These are phyloP conservation scores for Polypterus senegalus DNA, from an alignment of 2,113 vertebrate genomes.

Conservation along the genomic window DNA sequence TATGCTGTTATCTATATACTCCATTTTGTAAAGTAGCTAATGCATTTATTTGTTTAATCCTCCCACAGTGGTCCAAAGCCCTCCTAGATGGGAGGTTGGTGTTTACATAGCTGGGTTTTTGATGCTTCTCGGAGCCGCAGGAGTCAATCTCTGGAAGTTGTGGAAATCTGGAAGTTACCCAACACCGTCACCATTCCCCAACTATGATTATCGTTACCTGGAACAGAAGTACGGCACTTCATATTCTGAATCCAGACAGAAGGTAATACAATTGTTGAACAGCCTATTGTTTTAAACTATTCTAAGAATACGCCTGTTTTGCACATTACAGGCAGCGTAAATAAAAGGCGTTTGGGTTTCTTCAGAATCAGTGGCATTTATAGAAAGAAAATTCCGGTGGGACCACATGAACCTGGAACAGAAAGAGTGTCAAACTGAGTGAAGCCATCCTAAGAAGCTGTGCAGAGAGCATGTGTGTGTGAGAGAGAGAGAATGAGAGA, in stretches of 20 bases:
- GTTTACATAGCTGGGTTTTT: conserved; percentile 77
- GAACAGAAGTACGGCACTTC: conserved; percentile 83
- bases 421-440: not conserved
- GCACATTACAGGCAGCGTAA: not conserved
- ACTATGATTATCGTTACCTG: conserved; percentile 90
- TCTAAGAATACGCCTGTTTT: not conserved
- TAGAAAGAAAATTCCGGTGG: not conserved
- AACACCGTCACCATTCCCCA: conserved; percentile 83
- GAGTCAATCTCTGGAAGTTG: conserved; percentile 85
- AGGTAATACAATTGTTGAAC: conserved; percentile 48
- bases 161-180: conserved; percentile 87
- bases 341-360: conserved; percentile 10
- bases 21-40: no score
- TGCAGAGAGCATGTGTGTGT: no score
- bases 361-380: not conserved
- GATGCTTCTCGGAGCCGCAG: conserved; percentile 64
- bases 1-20: no score
- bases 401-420: conserved; percentile 1
- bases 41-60: no score
- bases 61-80: conserved; percentile 62
- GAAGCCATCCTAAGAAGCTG: not conserved
- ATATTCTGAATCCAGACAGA: conserved; percentile 50
- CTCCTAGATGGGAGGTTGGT: conserved; percentile 80
- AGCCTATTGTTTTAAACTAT: not conserved
- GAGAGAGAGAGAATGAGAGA: no score